Percentiles rank a stretch among this genome's conserved stretches.
phyloP scores from a whole-genome alignment of 2,113 vertebrate species.

The Porphyrio hochstetteri region DNA sequence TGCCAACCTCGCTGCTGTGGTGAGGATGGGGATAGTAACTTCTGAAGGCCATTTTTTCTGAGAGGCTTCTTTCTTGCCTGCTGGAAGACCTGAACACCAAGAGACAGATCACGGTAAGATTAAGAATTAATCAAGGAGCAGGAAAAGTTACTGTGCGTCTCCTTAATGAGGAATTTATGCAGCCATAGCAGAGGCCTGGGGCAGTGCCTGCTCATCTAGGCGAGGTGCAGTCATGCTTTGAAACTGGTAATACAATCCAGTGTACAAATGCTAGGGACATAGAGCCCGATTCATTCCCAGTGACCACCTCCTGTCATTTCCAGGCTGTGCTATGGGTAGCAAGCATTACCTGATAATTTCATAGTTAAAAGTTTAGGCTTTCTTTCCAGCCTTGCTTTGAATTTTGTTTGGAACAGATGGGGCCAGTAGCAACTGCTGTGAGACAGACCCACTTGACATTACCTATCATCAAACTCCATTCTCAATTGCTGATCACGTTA shows the following conservation, averaged over 20 bases:
- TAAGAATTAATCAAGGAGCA: background rate
- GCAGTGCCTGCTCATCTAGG: background rate
- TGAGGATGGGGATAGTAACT: conserved; percentile 37
- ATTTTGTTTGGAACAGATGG: background rate
- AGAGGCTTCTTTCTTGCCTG: conserved; percentile 54
- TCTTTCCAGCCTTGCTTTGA: background rate
- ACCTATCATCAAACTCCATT: background rate
- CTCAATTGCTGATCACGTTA: background rate
- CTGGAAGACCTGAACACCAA: conserved; percentile 49
- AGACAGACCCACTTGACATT: background rate
- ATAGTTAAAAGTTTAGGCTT: background rate
- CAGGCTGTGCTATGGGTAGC: background rate
- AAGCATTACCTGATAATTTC: background rate
- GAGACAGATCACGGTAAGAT: background rate
- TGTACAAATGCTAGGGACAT: too few relatives aligned
- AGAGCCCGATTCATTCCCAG: background rate
- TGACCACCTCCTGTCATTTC: background rate
- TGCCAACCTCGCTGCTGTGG: background rate
- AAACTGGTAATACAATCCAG: background rate
- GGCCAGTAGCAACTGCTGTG: background rate
- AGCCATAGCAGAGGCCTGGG: background rate
- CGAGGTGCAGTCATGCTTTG: background rate
- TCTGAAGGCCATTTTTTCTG: conserved; percentile 7
- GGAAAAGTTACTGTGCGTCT: background rate
- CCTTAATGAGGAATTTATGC: background rate